Conservation (phyloP, 2,888 invertebrate species). For the Sympetrum striolatum region DNA sequence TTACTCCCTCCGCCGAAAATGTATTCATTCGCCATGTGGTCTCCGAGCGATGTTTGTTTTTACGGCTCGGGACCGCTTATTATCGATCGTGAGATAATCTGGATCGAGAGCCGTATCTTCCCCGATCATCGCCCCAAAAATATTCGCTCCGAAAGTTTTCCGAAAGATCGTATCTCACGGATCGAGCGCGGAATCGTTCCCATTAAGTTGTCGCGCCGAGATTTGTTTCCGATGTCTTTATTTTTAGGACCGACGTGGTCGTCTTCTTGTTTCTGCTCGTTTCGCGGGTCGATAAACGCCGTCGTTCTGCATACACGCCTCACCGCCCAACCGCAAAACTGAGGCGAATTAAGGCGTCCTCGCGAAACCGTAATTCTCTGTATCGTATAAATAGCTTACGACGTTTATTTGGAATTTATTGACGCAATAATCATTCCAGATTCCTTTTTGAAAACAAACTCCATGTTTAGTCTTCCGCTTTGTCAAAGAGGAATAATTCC, state of each 20-base stretch:
- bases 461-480: too few relatives aligned
- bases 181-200: not conserved
- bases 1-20: constrained; percentile 3
- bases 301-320: too few relatives aligned
- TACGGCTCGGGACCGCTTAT: not conserved
- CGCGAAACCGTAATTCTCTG: too few relatives aligned
- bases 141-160: not conserved
- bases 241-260: not conserved
- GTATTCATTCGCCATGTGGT: not conserved
- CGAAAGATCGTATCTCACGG: not conserved
- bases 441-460: too few relatives aligned
- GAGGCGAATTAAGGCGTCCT: too few relatives aligned
- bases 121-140: not conserved
- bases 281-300: too few relatives aligned
- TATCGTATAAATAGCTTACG: too few relatives aligned
- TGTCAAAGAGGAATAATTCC: too few relatives aligned
- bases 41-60: not conserved
- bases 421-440: too few relatives aligned
- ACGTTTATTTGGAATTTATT: too few relatives aligned
- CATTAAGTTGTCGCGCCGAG: not conserved
- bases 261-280: too few relatives aligned
- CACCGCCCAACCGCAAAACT: too few relatives aligned
- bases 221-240: not conserved
- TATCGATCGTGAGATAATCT: not conserved
- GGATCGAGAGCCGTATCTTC: not conserved